Evolutionary conservation across 2,797 vertebrate genomes (phyloP).

Genomic region (Sorex maritimensis): DNA sequence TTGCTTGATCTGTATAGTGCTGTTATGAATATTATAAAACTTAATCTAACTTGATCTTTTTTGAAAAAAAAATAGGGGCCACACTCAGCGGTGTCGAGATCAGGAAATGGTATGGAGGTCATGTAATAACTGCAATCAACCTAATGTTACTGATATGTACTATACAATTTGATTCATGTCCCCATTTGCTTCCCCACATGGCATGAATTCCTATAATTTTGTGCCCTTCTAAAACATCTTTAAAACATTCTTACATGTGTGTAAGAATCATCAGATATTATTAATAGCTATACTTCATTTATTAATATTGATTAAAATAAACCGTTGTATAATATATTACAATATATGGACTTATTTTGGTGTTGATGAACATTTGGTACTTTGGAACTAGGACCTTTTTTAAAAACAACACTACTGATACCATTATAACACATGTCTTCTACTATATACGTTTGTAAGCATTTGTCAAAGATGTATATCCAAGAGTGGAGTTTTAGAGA

Average conservation of each 20-base stretch:
- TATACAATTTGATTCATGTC: background rate
- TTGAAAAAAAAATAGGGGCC: background rate
- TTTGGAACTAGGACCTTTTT: background rate
- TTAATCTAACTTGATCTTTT: slow-evolving; percentile 4
- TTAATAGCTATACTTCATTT: background rate
- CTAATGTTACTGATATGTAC: too few relatives aligned
- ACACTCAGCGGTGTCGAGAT: background rate
- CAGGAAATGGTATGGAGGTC: background rate
- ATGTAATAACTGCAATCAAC: too few relatives aligned
- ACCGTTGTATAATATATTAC: background rate
- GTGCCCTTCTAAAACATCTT: background rate
- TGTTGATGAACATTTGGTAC: background rate
- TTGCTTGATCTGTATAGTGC: background rate
- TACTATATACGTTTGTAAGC: background rate
- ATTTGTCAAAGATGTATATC: background rate
- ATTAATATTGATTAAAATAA: background rate
- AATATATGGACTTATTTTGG: background rate
- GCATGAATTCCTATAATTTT: background rate
- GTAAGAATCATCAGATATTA: slow-evolving; percentile 12
- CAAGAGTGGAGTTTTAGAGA: background rate
- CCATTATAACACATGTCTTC: background rate
- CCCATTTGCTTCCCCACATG: too few relatives aligned
- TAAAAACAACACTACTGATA: background rate
- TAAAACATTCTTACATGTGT: background rate
- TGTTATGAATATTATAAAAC: background rate